Evolutionary conservation across 2,113 vertebrate species (phyloP), one percentile per base, ranked within the genome.

Genomic region (Egretta garzetta): DNA sequence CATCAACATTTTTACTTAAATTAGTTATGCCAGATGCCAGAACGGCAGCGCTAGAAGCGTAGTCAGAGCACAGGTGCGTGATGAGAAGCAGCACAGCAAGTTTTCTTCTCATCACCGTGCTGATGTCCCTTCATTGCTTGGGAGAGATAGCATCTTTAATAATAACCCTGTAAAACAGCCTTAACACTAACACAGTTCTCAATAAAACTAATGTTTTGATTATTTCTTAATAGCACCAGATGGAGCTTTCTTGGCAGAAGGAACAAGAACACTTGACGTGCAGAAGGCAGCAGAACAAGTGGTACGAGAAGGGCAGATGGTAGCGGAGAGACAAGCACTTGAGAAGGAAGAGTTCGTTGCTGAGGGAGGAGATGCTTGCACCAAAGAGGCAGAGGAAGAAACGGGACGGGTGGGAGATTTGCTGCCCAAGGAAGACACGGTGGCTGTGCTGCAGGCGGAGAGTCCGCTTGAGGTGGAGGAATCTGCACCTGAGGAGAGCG

Each of bases 321-420:
- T 12, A 14, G 79, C 26, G 32, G 94, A 83, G 63, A 77, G 84
- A 71, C 33, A 4, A 7, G 37, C 45, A 18, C 70, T 27, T 27
- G 62, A 43, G 80, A 33, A 91, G 49, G 68, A 73, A 4, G 35
- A 45, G 53, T 12, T 6, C 13, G 49, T 68, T 49, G 72, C 77
- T 8, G 67, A 33, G 27, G 88, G 26, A 76, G 41, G 23, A 13
- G 64, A 7, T 1, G 14, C 52, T 33, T 4, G 0, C 41, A 2
- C 62, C 0, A 2, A 28, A 74, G 82, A 58, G 41, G 4, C 12
- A 1, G 13, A 5, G 53, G 49, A 21, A 52, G 12, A 21, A 39
- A 12, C 16, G 8, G 55, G 32, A 7, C 0, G 0, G 35, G n/a
- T 0, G 0, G 39, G 49, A 85, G 8, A 67, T 27, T 6, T 21